phyloP scores from a whole-genome alignment of 2,113 vertebrate genomes.

The Muscicapa adusta region DNA sequence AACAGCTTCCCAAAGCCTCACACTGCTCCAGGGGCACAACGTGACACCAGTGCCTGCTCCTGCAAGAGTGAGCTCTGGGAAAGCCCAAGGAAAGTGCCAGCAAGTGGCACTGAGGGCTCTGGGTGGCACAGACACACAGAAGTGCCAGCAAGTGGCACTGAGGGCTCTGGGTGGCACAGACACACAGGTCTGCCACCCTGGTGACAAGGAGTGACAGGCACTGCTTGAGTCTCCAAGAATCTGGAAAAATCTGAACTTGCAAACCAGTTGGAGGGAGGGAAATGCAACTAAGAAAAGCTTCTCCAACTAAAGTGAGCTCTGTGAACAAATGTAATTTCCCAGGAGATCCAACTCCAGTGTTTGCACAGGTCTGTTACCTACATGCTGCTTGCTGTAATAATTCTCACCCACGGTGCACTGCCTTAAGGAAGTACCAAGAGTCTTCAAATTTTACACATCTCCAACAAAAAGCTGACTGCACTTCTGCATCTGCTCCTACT shows the following conservation, averaged over 20 bases:
- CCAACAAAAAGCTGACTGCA: background rate
- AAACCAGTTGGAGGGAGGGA: background rate
- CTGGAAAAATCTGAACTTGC: background rate
- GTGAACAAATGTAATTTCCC: background rate
- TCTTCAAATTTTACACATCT: background rate
- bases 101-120: background rate
- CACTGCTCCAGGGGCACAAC: fast-evolving
- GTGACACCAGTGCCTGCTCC: fast-evolving
- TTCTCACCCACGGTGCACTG: background rate
- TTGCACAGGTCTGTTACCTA: background rate
- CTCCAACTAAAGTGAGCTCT: background rate
- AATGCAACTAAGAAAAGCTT: background rate
- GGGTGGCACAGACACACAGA: background rate
- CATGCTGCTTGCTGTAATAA: background rate
- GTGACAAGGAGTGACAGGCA: background rate
- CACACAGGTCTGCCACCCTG: background rate
- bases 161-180: background rate
- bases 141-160: background rate
- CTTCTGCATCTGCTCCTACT: background rate
- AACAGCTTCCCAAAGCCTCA: background rate
- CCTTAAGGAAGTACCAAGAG: background rate
- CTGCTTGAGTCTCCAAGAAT: background rate
- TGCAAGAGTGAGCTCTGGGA: fast-evolving
- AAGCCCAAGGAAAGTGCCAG: background rate
- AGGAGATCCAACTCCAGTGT: background rate